These are phyloP conservation scores for Cosmopolites sordidus DNA, from an alignment of 2,888 invertebrate species.

Conservation along the genomic window DNA sequence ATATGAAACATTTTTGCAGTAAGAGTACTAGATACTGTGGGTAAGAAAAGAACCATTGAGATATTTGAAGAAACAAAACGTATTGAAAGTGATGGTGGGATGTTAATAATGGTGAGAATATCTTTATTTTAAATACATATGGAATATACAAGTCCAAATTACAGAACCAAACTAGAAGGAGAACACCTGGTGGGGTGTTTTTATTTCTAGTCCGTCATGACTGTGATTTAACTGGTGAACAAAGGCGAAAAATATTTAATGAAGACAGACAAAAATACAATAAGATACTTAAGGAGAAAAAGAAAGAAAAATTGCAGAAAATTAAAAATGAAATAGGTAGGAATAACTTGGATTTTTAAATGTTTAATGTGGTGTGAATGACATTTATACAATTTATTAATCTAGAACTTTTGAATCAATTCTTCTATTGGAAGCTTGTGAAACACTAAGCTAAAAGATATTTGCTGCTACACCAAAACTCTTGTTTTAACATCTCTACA, in stretches of 20 bases:
- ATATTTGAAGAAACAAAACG: conserved; percentile 76
- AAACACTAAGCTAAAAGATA: too few species aligned
- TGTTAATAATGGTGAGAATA: conserved; percentile 72
- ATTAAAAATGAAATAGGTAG: conserved; percentile 53
- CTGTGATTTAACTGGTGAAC: conserved; percentile 60
- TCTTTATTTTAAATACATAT: not conserved
- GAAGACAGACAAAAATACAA: conserved; percentile 59
- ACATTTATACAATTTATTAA: too few species aligned
- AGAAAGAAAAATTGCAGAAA: conserved; percentile 61
- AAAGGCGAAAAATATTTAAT: conserved; percentile 64
- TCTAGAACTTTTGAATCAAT: too few species aligned
- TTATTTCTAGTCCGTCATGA: conserved; percentile 75
- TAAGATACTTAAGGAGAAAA: conserved; percentile 55
- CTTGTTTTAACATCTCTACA: too few species aligned
- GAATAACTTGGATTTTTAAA: not conserved
- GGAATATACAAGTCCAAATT: not conserved
- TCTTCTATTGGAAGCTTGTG: too few species aligned
- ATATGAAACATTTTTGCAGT: conserved; percentile 50
- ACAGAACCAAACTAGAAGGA: conserved; percentile 63
- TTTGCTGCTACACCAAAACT: too few species aligned
- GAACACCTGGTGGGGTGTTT: conserved; percentile 85
- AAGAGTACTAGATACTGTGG: conserved; percentile 66
- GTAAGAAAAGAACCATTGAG: conserved; percentile 68
- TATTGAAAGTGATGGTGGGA: conserved; percentile 80
- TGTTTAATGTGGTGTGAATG: too few species aligned